A percentile compares a stretch with the other conserved stretches of the same genome.
Conservation (phyloP, 1,140 invertebrate species). For the Ceratina japonica region DNA sequence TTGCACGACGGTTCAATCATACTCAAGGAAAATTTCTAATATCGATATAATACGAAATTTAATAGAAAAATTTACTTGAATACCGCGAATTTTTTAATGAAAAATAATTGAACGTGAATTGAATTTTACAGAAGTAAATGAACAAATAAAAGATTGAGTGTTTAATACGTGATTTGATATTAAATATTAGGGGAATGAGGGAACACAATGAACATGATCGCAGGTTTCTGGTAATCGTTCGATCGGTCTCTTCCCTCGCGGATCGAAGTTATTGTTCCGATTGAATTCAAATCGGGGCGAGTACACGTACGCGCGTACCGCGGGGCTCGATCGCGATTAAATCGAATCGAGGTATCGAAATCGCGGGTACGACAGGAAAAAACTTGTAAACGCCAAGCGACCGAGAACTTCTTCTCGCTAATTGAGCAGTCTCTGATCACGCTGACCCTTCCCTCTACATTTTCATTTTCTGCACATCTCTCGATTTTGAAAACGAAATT, state of each 20-base stretch:
- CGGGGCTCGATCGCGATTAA: background rate
- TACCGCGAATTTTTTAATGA: too few relatives aligned
- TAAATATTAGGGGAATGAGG: too few relatives aligned
- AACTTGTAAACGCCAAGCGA: background rate
- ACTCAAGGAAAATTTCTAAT: background rate
- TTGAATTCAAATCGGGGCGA: constrained; percentile 26
- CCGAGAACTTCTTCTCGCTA: background rate
- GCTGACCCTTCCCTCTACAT: background rate
- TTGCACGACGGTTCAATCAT: constrained; percentile 28
- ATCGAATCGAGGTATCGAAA: background rate
- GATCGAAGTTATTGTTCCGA: background rate
- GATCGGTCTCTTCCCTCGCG: background rate
- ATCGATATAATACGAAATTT: background rate
- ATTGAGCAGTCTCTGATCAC: background rate
- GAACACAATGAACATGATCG: background rate
- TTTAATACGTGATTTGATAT: too few relatives aligned
- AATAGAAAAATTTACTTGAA: too few relatives aligned
- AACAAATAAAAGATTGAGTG: too few relatives aligned
- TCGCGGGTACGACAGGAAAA: background rate
- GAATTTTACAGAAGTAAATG: too few relatives aligned
- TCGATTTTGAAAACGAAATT: background rate
- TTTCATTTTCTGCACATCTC: too few relatives aligned
- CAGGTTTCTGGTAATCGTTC: background rate
- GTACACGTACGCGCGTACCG: background rate
- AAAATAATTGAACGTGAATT: too few relatives aligned